Evolutionary conservation across 2,888 invertebrate genomes (phyloP), one percentile per base, ranked within the genome.

Genomic region (Agrochola lota): DNA sequence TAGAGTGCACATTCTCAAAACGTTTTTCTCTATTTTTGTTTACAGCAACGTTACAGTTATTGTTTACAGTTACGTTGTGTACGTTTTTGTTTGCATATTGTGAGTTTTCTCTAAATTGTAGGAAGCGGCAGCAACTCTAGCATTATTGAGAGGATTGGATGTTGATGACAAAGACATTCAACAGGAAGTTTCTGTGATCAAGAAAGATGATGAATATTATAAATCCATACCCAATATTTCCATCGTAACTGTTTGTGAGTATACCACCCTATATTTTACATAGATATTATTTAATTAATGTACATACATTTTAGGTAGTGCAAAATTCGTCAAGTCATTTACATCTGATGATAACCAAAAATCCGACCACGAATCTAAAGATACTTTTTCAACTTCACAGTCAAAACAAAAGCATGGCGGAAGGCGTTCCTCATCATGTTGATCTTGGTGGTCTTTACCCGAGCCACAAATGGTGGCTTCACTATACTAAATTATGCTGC

Each of bases 161-260:
- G 78, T 78, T 4, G 80, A 90, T n/a, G 90, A 94, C 70, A 92
- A 92, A 85, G 80, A 80, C 59, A 91, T 95, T 6, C 87, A 90
- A 81, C 88, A 81, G 43, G 93, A 94, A 89, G 83, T 95, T 9
- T 86, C 92, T n/a, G 68, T 59, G 3, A 92, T 95, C 84, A 91
- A 85, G 77, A 90, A 86, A 43, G 92, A 94, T 75, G 92, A 94
- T 46, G 89, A 89, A 7, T 90, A 90, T 80, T 94, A 90, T 81
- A 93, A 92, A 82, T 90, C 93, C 0, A 78, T 94, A 71, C 94
- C 94, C 0, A 83, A 90, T 23, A 84, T 94, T 43, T 92, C 93
- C 3, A 91, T 93, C 64, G 43, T 89, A 15, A 90, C 87, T 12
- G 93, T 95, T 72, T 89, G 95, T 95, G 87, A 93, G 93, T 91